Conservation (phyloP, 2,113 vertebrate species). For the Hiodon tergisus region DNA sequence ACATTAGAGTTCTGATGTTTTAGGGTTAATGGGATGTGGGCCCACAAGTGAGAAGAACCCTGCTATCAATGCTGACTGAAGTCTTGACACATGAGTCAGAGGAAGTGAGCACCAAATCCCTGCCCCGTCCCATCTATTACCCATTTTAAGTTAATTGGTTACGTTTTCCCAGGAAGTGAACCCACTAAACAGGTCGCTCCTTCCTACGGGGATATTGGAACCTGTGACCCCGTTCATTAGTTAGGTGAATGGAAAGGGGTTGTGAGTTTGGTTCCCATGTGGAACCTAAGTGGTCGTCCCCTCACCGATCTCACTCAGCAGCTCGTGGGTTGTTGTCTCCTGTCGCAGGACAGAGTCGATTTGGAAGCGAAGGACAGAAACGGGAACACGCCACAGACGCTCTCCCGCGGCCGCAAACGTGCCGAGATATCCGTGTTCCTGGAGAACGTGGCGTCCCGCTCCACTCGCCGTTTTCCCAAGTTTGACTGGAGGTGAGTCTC, state of each 20-base stretch:
- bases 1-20: no score
- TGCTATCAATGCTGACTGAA: not conserved
- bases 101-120: not conserved
- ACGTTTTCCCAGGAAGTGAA: not conserved
- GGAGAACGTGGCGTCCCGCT: conserved; percentile 15
- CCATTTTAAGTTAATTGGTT: conserved; percentile 12
- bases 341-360: conserved; percentile 26
- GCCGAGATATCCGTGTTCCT: conserved; percentile 29
- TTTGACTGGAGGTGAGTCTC: conserved; percentile 34
- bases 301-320: no score
- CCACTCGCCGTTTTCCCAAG: conserved; percentile 15
- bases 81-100: not conserved
- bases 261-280: not conserved
- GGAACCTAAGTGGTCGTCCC: not conserved
- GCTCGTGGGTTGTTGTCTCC: not conserved
- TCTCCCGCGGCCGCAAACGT: conserved; percentile 18
- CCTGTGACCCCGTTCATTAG: not conserved
- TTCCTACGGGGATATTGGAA: not conserved
- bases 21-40: no score
- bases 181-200: not conserved
- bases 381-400: conserved; percentile 34
- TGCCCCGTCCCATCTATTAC: not conserved
- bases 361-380: conserved; percentile 32
- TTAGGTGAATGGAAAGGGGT: not conserved
- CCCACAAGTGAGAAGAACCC: not conserved